Evolutionary conservation across 2,113 vertebrate genomes (phyloP), one percentile per base, ranked within the genome.

Genomic region (Podiceps cristatus): DNA sequence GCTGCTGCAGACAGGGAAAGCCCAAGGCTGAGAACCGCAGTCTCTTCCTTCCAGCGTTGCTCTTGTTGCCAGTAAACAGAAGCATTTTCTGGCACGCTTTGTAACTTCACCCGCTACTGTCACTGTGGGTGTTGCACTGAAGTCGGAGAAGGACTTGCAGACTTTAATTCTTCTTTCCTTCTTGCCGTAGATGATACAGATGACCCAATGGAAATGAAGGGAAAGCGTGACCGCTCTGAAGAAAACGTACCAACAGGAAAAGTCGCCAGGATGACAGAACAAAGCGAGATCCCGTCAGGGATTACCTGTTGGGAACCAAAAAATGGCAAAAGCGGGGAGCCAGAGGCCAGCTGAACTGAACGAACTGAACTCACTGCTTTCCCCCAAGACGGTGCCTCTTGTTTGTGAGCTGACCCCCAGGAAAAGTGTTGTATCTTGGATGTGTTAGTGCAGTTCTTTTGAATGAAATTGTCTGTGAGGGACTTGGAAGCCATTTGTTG

Each of bases 151-250:
- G 31, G 13, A 20, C 37, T 75, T 31, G 12, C 29, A n/a, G 19
- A 40, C 68, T 74, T 77, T 14, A 59, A 29, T 60, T 80, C 27
- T 50, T 80, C n/a, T 44, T 84, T 8, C 44, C 42, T 75, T 74
- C 40, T 45, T 2, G 0, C 56, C 2, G 0, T 62, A 97, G 97
- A 96, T 72, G 89, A 93, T 8, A 29, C 82, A 10, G 93, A 96
- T 35, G 96, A 97, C 77, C 92, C 96, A 7, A 96, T 95, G 96
- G 94, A 97, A 88, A 50, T 62, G 53, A 85, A 88, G 44, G 40
- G 91, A 44, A 98, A 98, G 55, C 19, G 10, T 52, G 88, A 75
- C 22, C 14, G 9, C 53, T 33, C 72, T 2, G 88, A 95, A 89
- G 94, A 96, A 44, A 63, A 42, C 4, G 0, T 52, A 42, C n/a